Conservation (phyloP, 2,113 vertebrate species). For the Hucho hucho region DNA sequence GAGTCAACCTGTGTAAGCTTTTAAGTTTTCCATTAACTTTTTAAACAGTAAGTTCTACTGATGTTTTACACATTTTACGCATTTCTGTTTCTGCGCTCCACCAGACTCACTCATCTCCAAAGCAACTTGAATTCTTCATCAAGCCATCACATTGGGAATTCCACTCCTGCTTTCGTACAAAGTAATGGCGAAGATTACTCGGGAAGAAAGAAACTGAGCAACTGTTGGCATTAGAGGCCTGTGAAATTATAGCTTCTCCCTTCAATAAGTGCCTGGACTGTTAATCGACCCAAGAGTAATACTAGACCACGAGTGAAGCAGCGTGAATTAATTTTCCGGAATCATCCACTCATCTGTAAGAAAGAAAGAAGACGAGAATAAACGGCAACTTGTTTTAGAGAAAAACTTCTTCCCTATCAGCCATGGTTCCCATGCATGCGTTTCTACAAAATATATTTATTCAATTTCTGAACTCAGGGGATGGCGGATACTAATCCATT, state of each 20-base stretch:
- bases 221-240: conserved; percentile 61
- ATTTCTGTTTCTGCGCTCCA: conserved; percentile 34
- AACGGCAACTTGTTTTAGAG: conserved; percentile 34
- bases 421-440: conserved; percentile 60
- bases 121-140: conserved; percentile 64
- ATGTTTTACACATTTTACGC: conserved; percentile 48
- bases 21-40: conserved; percentile 43
- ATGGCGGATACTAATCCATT: conserved; percentile 73
- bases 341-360: conserved; percentile 26
- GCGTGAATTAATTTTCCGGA: conserved; percentile 44
- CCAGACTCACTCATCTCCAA: conserved; percentile 40
- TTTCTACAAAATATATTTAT: conserved; percentile 74
- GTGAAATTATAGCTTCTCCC: conserved; percentile 60
- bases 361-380: conserved; percentile 26
- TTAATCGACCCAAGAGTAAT: conserved; percentile 66
- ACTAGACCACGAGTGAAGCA: conserved; percentile 54
- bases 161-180: conserved; percentile 33
- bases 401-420: conserved; percentile 59
- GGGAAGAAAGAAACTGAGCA: conserved; percentile 53
- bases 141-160: conserved; percentile 43
- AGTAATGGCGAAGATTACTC: conserved; percentile 57
- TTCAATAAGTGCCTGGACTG: conserved; percentile 61
- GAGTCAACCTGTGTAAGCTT: conserved; percentile 40
- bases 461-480: conserved; percentile 74
- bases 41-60: conserved; percentile 36